These are phyloP conservation scores for Masnerella sp. DNA, from an alignment of 2,888 invertebrate species.

Conservation along the genomic window DNA sequence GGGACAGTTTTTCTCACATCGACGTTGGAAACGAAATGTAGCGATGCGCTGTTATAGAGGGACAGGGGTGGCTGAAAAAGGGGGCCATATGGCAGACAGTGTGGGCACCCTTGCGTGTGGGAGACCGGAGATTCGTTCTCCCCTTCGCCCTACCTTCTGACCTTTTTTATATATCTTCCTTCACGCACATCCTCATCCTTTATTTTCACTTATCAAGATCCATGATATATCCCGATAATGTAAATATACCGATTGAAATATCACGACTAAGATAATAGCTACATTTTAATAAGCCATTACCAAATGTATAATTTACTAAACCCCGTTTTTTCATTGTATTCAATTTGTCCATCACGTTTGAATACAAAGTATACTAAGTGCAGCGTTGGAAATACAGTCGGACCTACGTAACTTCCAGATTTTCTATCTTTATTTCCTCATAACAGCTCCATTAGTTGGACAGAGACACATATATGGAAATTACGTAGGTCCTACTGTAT, in stretches of 20 bases:
- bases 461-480: too few species aligned
- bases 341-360: too few species aligned
- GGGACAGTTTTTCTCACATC: slow-evolving; percentile 47
- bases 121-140: slow-evolving; percentile 67
- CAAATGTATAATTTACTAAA: not conserved
- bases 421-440: too few species aligned
- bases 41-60: slow-evolving; percentile 17
- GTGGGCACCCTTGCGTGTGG: slow-evolving; percentile 67
- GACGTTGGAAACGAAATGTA: slow-evolving; percentile 32
- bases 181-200: slow-evolving; percentile 47
- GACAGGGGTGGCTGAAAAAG: slow-evolving; percentile 62
- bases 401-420: too few species aligned
- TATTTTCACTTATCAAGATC: slow-evolving; percentile 55
- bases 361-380: too few species aligned
- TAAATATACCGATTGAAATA: slow-evolving; percentile 46
- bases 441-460: too few species aligned
- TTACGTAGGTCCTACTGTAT: too few species aligned
- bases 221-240: slow-evolving; percentile 29
- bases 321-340: not conserved
- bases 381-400: too few species aligned
- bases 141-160: slow-evolving; percentile 59
- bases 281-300: not conserved
- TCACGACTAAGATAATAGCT: not conserved
- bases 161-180: slow-evolving; percentile 55
- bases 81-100: slow-evolving; percentile 74